Evolutionary conservation across 2,113 vertebrate genomes (phyloP).

Genomic region (Coryphaenoides rupestris): DNA sequence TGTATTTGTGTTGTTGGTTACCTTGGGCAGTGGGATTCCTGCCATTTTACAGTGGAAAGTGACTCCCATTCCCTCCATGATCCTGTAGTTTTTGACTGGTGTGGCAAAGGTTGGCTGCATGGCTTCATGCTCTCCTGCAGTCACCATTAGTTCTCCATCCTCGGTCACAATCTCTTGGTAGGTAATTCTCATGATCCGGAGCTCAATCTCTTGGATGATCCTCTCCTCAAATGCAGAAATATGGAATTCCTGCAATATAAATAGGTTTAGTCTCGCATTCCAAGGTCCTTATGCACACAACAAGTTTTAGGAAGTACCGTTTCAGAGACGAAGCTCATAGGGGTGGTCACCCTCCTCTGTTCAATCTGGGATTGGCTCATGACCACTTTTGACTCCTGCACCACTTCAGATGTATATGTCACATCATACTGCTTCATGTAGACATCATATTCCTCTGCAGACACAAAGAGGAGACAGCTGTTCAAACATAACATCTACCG

Average conservation of each 20-base stretch:
- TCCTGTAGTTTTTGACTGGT: slow-evolving; percentile 90
- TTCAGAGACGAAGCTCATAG: slow-evolving; percentile 83
- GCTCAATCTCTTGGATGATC: slow-evolving; percentile 96
- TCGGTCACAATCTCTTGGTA: slow-evolving; percentile 88
- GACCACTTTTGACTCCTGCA: slow-evolving; percentile 80
- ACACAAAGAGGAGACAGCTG: slow-evolving; percentile 13
- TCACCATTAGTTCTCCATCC: slow-evolving; percentile 88
- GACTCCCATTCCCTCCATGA: slow-evolving; percentile 90
- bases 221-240: slow-evolving; percentile 94
- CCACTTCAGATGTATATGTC: slow-evolving; percentile 82
- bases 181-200: slow-evolving; percentile 90
- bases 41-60: slow-evolving; percentile 93
- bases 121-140: slow-evolving; percentile 81
- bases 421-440: slow-evolving; percentile 84
- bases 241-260: slow-evolving; percentile 81
- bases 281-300: background rate
- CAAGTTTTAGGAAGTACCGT: slow-evolving; percentile 71
- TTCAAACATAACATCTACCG: background rate
- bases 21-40: slow-evolving; percentile 92
- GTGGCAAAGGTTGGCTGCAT: slow-evolving; percentile 83
- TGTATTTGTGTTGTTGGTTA: slow-evolving; percentile 46
- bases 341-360: slow-evolving; percentile 84
- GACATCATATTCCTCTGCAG: slow-evolving; percentile 85
- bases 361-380: slow-evolving; percentile 85
- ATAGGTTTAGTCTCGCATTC: background rate